Conservation (phyloP, 2,113 vertebrate genomes). For the Aramus guarauna region DNA sequence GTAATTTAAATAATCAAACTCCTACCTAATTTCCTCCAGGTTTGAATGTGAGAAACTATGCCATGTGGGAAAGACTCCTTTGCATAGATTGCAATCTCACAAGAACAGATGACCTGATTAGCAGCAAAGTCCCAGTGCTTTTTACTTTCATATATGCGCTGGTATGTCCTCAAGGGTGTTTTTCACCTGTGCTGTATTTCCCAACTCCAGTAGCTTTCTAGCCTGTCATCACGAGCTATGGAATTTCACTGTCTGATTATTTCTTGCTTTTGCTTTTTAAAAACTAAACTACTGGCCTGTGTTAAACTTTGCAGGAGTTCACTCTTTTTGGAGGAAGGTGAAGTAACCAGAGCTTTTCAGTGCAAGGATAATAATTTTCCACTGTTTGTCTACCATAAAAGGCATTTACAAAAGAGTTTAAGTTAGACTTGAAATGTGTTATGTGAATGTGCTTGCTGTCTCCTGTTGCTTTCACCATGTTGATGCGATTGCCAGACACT, state of each 20-base stretch:
- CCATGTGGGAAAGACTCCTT: neutral
- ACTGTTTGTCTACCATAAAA: neutral
- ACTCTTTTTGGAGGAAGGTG: neutral
- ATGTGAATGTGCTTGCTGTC: neutral
- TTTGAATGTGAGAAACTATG: neutral
- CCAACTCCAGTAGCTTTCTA: neutral
- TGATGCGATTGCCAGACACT: conserved; percentile 15
- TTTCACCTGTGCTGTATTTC: neutral
- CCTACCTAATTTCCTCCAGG: neutral
- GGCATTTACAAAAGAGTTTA: neutral
- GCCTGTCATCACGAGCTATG: neutral
- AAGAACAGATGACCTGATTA: neutral
- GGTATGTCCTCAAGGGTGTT: neutral
- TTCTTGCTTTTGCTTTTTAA: neutral
- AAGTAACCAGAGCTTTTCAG: neutral
- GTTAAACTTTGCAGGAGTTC: neutral
- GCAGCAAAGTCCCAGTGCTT: neutral
- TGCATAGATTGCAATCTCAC: neutral
- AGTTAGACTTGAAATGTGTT: neutral
- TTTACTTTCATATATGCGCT: neutral
- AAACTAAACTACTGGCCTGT: neutral
- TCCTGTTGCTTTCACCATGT: conserved; percentile 15
- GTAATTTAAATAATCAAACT: neutral
- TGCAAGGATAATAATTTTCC: neutral
- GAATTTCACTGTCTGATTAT: neutral